Evolutionary conservation across 2,113 vertebrate genomes (phyloP).

Genomic region (Eclectus roratus): DNA sequence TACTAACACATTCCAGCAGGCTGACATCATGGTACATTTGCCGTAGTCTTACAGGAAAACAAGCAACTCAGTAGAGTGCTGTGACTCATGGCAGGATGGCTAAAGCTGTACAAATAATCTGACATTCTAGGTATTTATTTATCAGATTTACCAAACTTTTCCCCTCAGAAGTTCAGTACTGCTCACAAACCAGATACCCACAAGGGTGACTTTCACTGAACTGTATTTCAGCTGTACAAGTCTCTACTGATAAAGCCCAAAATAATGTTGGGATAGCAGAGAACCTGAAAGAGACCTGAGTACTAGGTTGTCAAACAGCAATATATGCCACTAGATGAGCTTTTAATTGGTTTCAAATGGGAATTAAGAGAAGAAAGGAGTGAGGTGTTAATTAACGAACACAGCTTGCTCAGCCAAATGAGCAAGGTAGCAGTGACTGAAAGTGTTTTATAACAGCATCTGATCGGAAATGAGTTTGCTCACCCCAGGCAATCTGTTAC

Average conservation of each 20-base stretch:
- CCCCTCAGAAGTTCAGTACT: not conserved
- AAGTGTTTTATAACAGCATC: not conserved
- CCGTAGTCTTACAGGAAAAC: constrained; percentile 28
- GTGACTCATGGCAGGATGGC: constrained; percentile 24
- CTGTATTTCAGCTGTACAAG: not conserved
- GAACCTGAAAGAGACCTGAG: not conserved
- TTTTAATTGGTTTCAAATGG: not conserved
- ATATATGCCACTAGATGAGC: not conserved
- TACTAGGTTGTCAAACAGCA: not conserved
- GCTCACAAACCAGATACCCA: not conserved
- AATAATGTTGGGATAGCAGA: not conserved
- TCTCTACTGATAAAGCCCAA: not conserved
- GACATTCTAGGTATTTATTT: not conserved
- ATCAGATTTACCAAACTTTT: not conserved
- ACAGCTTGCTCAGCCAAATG: not conserved
- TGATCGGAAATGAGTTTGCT: not conserved
- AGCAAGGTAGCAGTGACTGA: not conserved
- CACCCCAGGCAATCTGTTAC: not conserved
- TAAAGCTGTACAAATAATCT: constrained; percentile 25
- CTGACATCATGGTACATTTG: constrained; percentile 34
- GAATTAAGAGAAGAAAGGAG: not conserved
- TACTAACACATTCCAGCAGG: constrained; percentile 47
- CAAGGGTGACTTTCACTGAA: not conserved
- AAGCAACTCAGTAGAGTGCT: not conserved
- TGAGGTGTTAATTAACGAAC: not conserved